phyloP scores from a whole-genome alignment of 2,797 vertebrate genomes.

The Odontamblyopus rebecca region DNA sequence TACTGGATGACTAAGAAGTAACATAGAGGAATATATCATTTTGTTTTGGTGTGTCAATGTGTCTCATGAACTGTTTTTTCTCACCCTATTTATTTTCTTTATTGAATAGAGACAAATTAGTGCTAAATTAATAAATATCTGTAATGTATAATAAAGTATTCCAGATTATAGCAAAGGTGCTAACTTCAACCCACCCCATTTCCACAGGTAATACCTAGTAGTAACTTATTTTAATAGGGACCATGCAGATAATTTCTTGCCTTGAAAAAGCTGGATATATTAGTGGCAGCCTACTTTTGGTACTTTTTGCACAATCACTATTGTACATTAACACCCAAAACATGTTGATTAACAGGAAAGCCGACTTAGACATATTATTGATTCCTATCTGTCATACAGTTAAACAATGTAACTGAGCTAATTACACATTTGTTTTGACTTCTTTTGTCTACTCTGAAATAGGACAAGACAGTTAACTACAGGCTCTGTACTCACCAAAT shows the following conservation, averaged over 20 bases:
- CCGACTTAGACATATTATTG: background rate
- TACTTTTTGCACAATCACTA: background rate
- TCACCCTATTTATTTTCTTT: background rate
- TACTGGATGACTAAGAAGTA: background rate
- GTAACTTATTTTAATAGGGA: background rate
- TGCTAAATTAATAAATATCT: background rate
- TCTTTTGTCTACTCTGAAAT: constrained; percentile 4
- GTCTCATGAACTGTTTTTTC: background rate
- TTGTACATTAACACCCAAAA: constrained; percentile 39
- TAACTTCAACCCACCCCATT: too few species aligned
- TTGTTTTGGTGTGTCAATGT: background rate
- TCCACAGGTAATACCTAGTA: background rate
- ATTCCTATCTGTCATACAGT: constrained; percentile 22
- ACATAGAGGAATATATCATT: background rate
- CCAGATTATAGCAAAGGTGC: background rate
- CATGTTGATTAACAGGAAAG: constrained; percentile 36
- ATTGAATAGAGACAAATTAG: background rate
- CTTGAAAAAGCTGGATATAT: background rate
- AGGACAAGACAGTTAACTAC: background rate
- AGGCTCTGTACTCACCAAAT: background rate
- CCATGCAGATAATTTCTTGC: background rate
- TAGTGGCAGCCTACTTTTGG: background rate
- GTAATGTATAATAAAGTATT: background rate
- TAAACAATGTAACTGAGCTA: constrained; percentile 12
- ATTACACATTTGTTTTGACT: constrained; percentile 35